A percentile compares a stretch with the other conserved stretches of the same genome.
These are phyloP conservation scores for Onthophagus sagittarius DNA, from an alignment of 2,888 invertebrate species.

Conservation along the genomic window DNA sequence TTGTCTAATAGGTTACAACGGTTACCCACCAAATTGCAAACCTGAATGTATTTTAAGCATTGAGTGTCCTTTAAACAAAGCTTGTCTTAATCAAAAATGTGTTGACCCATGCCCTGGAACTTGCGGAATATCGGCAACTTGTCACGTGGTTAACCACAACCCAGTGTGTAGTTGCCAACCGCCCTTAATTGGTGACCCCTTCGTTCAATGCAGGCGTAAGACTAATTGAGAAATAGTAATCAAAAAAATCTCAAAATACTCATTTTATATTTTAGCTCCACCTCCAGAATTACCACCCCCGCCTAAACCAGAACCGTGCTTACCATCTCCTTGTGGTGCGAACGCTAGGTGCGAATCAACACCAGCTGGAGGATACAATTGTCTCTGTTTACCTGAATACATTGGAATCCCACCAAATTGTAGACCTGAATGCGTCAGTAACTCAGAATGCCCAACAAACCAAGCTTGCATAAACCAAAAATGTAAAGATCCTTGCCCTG, in stretches of 20 bases:
- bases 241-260: not conserved
- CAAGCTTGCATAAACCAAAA: conserved; percentile 67
- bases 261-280: conserved; percentile 1
- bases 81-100: conserved; percentile 71
- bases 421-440: conserved; percentile 71
- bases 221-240: not conserved
- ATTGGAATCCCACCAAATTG: conserved; percentile 68
- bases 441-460: conserved; percentile 66
- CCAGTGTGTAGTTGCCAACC: conserved; percentile 58
- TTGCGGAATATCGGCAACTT: conserved; percentile 55
- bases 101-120: conserved; percentile 71
- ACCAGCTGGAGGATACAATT: conserved; percentile 60
- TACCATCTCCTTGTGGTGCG: conserved; percentile 66
- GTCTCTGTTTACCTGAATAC: conserved; percentile 68
- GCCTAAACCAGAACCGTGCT: conserved; percentile 56
- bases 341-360: conserved; percentile 57
- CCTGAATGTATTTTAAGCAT: conserved; percentile 68
- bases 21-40: conserved; percentile 69
- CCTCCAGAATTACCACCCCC: conserved; percentile 23
- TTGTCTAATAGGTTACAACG: conserved; percentile 65
- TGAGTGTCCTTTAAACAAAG: conserved; percentile 63
- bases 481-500: conserved; percentile 71
- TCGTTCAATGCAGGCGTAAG: conserved; percentile 36
- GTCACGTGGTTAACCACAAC: conserved; percentile 58
- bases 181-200: conserved; percentile 58